Evolutionary conservation across 2,797 vertebrate species (phyloP).

Genomic region (Oreonectes daqikongensis): DNA sequence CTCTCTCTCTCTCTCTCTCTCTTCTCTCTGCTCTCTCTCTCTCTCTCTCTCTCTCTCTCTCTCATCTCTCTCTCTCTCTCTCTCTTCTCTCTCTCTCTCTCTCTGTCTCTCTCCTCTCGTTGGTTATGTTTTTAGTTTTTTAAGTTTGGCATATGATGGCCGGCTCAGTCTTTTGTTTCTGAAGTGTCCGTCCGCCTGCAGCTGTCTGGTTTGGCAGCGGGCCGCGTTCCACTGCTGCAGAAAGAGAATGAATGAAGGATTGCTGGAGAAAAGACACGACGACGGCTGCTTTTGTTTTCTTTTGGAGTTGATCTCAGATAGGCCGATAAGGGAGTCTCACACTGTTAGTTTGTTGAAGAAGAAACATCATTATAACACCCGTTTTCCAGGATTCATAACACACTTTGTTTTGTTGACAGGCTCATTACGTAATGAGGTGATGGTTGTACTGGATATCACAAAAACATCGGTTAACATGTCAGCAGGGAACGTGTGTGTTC

Average conservation of each 20-base stretch:
- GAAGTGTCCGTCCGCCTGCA: constrained; percentile 70
- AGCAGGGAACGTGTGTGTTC: not conserved
- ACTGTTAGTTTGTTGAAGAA: constrained; percentile 18
- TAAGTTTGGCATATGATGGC: constrained; percentile 57
- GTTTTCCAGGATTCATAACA: not conserved
- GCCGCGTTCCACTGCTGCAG: constrained; percentile 59
- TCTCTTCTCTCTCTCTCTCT: constrained; percentile 8
- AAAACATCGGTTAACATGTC: constrained; percentile 16
- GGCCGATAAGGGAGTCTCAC: not conserved
- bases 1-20: constrained; percentile 3
- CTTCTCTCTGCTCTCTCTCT: constrained; percentile 2
- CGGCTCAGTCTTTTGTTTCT: constrained; percentile 73
- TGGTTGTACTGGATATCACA: not conserved
- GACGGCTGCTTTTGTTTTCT: constrained; percentile 20
- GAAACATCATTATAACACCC: not conserved
- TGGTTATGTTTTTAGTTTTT: constrained; percentile 5
- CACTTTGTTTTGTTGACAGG: constrained; percentile 18
- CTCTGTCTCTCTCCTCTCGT: constrained; percentile 4
- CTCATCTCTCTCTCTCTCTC: constrained; percentile 1
- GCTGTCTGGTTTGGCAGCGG: constrained; percentile 75
- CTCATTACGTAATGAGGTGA: constrained; percentile 39
- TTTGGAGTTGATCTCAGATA: constrained; percentile 25
- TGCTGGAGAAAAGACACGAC: constrained; percentile 9
- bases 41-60: constrained; percentile 3
- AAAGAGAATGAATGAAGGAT: not conserved